Evolutionary conservation across 2,888 invertebrate species (phyloP), one percentile per base, ranked within the genome.

Genomic region (Cerastis rubricosa): DNA sequence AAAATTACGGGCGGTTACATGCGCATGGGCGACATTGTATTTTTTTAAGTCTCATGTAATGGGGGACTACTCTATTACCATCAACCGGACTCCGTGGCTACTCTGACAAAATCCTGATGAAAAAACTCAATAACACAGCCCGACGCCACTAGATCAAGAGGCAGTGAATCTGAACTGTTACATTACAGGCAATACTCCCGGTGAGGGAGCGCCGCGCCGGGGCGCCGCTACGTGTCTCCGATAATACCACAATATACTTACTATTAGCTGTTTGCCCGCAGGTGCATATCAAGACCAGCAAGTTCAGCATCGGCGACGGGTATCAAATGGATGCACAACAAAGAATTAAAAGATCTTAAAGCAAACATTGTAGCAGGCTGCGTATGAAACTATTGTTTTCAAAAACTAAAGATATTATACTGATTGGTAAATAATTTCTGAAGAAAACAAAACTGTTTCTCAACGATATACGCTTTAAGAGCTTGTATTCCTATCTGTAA

Each of bases 251-350:
- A 59, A 59, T 29, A 29, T 35, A 75, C 12, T 22, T n/a, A 22
- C 11, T 49, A 35, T 35, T 35, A 22, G 14, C 66, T 61, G 63
- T 79, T 65, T 79, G 77, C 47, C 79, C 71, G 0, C 88, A 96
- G 96, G 22, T 91, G 92, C 71, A 94, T 96, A 65, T 85, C 93
- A 7, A 90, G 96, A 81, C 93, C 94, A 1, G 76, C 96, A 0
- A 96, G 96, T 78, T 78, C 96, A 0, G 96, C 96, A 0, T 96
- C 96, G 0, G 96, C 96, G 2, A 95, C 96, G 0, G 96, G 96
- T 43, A 95, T 96, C 86, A 96, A 96, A 85, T 96, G 95, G 95
- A 88, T 96, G 47, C 93, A 94, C 81, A 89, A 89, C 0, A 95
- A 96, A 76, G 96, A 96, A 88, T 81, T 95, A 12, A 94, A 93